A percentile compares a stretch with the other conserved stretches of the same genome.
phyloP scores from a whole-genome alignment of 2,888 invertebrate species.

The Caenorhabditis auriculariae region DNA sequence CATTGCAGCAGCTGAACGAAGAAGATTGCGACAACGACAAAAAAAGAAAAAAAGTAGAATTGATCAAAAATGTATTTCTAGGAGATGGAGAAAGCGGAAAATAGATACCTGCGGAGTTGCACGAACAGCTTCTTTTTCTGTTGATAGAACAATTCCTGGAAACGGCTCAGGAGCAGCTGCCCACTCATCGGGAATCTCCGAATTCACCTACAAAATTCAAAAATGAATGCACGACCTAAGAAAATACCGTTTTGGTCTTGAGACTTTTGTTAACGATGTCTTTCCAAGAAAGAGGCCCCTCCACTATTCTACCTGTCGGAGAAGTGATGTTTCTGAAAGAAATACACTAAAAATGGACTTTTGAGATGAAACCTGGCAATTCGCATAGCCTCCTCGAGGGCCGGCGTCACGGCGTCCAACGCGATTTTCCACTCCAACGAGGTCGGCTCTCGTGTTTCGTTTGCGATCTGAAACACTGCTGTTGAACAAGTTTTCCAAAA shows the following conservation, averaged over 20 bases:
- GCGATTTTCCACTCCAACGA: slow-evolving; percentile 20
- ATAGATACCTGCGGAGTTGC: slow-evolving; percentile 21
- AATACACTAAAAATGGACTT: background rate
- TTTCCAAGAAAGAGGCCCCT: slow-evolving; percentile 95
- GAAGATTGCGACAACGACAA: background rate
- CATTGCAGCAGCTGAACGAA: slow-evolving; percentile 62
- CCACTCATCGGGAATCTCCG: too few species aligned
- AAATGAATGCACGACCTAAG: too few species aligned
- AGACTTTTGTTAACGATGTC: slow-evolving; percentile 80
- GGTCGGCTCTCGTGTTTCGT: slow-evolving; percentile 40
- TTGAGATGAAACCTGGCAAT: slow-evolving; percentile 10
- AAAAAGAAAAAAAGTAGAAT: slow-evolving; percentile 55
- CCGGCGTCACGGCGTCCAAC: slow-evolving; percentile 17
- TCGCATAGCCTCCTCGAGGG: slow-evolving; percentile 35
- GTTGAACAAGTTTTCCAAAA: slow-evolving; percentile 2
- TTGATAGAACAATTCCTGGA: slow-evolving; percentile 63
- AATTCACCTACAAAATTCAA: too few species aligned
- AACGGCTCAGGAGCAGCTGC: slow-evolving; percentile 67
- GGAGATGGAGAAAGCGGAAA: background rate
- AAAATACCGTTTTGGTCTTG: too few species aligned
- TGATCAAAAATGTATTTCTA: slow-evolving; percentile 60
- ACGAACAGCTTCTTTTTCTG: slow-evolving; percentile 30
- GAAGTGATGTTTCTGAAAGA: background rate
- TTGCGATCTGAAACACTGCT: slow-evolving; percentile 37
- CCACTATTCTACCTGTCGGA: slow-evolving; percentile 69